These are phyloP conservation scores for Xestia ashworthii DNA, from an alignment of 2,888 invertebrate genomes.

Conservation along the genomic window DNA sequence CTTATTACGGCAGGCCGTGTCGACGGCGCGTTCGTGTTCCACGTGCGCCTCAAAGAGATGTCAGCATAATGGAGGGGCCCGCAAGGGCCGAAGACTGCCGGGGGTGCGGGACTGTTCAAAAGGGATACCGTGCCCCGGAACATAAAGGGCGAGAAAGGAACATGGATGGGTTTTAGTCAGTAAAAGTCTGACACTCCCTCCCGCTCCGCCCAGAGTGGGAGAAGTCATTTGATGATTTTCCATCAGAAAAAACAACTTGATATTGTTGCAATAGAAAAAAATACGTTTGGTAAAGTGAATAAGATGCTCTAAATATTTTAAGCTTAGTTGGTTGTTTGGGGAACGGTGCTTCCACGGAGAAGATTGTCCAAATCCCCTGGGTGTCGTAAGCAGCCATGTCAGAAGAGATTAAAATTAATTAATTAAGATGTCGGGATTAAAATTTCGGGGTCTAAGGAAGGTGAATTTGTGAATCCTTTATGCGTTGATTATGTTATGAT, in stretches of 20 bases:
- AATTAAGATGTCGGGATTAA: slow-evolving; percentile 46
- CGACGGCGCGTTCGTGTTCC: too few species aligned
- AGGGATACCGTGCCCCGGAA: too few species aligned
- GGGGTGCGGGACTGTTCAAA: too few species aligned
- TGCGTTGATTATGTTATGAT: slow-evolving; percentile 16
- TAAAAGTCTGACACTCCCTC: too few species aligned
- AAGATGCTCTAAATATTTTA: slow-evolving; percentile 30
- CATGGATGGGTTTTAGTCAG: too few species aligned
- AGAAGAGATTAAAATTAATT: slow-evolving; percentile 47
- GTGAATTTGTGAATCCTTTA: slow-evolving; percentile 27
- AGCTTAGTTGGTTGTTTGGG: slow-evolving; percentile 14
- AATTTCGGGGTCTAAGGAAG: slow-evolving; percentile 27
- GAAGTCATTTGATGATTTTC: too few species aligned
- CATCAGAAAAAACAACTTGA: background rate
- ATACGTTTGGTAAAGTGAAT: slow-evolving; percentile 14
- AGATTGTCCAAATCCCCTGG: slow-evolving; percentile 44
- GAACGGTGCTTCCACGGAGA: slow-evolving; percentile 9
- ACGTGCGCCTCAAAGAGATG: too few species aligned
- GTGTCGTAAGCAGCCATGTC: slow-evolving; percentile 34
- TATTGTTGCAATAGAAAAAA: slow-evolving; percentile 10
- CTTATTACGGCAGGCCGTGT: too few species aligned
- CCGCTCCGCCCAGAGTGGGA: too few species aligned
- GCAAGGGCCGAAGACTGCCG: too few species aligned
- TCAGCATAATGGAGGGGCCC: too few species aligned
- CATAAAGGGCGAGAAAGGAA: too few species aligned